Evolutionary conservation across 2,888 invertebrate genomes (phyloP).

Genomic region (Lasioglossum marginatum): DNA sequence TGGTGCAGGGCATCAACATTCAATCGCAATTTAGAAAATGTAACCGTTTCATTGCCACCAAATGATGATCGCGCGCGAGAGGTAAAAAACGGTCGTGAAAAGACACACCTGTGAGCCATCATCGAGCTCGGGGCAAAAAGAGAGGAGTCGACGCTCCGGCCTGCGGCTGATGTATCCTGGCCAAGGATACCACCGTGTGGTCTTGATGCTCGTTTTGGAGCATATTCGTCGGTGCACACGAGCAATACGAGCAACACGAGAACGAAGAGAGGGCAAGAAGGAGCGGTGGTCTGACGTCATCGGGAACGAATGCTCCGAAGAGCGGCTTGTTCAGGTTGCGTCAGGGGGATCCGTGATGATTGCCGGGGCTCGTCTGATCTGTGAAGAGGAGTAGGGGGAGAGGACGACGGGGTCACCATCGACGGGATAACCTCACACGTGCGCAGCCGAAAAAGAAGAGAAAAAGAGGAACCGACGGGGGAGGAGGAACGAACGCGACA

Average conservation of each 20-base stretch:
- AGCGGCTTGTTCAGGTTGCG: slow-evolving; percentile 74
- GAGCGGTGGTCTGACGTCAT: slow-evolving; percentile 73
- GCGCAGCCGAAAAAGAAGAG: slow-evolving; percentile 74
- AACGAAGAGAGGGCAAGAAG: slow-evolving; percentile 18
- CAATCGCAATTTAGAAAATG: neutral
- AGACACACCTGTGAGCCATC: slow-evolving; percentile 41
- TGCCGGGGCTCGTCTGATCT: slow-evolving; percentile 67
- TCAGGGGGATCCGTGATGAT: slow-evolving; percentile 69
- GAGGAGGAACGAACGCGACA: slow-evolving; percentile 45
- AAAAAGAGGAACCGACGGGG: slow-evolving; percentile 38
- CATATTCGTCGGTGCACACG: slow-evolving; percentile 34
- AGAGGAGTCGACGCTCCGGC: neutral
- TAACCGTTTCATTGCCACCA: slow-evolving; percentile 9
- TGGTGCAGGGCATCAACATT: neutral
- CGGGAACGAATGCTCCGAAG: slow-evolving; percentile 69
- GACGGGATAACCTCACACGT: slow-evolving; percentile 80
- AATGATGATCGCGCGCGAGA: neutral
- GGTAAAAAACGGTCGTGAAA: neutral
- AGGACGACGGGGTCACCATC: slow-evolving; percentile 79
- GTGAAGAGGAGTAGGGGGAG: slow-evolving; percentile 63
- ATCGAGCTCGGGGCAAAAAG: slow-evolving; percentile 21
- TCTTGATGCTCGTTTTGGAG: slow-evolving; percentile 42
- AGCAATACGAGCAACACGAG: slow-evolving; percentile 3
- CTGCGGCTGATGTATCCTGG: slow-evolving; percentile 22
- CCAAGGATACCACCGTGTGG: slow-evolving; percentile 45